Conservation (phyloP, 2,797 vertebrate genomes). For the Epinephelus awoara region DNA sequence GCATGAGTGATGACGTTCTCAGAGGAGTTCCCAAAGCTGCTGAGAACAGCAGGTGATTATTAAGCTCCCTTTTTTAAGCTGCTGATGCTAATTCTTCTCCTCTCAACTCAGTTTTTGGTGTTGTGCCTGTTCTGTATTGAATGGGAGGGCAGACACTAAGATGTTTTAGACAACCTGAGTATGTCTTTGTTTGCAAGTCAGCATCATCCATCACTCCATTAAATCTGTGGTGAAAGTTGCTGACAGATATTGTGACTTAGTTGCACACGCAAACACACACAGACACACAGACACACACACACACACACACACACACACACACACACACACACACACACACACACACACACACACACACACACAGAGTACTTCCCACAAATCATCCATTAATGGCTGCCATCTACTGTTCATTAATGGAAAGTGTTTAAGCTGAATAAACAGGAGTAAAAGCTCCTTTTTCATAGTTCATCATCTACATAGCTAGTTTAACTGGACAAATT, state of each 20-base stretch:
- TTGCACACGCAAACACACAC: no score
- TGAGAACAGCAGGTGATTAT: constrained; percentile 72
- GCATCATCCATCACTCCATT: constrained; percentile 24
- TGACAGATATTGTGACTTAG: constrained; percentile 20
- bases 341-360: not conserved
- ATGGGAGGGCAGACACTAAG: constrained; percentile 13
- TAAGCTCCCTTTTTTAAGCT: constrained; percentile 48
- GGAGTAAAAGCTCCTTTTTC: not conserved
- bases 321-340: not conserved
- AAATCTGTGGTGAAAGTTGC: constrained; percentile 43
- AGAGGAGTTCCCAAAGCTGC: constrained; percentile 64
- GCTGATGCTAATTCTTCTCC: constrained; percentile 47
- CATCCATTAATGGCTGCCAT: constrained; percentile 52
- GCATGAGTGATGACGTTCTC: constrained; percentile 52
- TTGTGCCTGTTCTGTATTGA: constrained; percentile 37
- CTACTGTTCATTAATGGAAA: constrained; percentile 59
- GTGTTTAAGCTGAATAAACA: constrained; percentile 13
- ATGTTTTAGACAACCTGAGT: constrained; percentile 24
- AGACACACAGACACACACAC: not conserved
- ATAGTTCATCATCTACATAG: not conserved
- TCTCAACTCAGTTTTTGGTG: constrained; percentile 28
- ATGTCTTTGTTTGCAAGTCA: constrained; percentile 31
- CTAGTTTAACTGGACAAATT: not conserved
- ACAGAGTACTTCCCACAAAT: not conserved
- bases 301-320: constrained; percentile 2